Conservation (phyloP, 2,113 vertebrate species). For the Strix uralensis region DNA sequence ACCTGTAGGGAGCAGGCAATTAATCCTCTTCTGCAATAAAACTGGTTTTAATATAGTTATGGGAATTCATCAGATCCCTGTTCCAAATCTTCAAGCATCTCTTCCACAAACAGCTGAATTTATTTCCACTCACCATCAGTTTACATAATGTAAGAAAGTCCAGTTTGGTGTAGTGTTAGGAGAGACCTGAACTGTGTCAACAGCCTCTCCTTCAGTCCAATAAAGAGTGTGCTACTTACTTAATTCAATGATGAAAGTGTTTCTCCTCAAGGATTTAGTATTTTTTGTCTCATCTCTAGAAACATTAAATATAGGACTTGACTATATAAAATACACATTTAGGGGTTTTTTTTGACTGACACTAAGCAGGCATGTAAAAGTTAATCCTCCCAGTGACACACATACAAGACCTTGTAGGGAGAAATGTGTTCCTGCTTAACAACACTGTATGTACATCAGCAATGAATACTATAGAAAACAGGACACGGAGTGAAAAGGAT, state of each 20-base stretch:
- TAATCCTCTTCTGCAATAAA: background rate
- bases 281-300: background rate
- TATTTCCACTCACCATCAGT: background rate
- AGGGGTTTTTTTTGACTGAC: rapidly evolving
- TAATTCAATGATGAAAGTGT: background rate
- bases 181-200: background rate
- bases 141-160: background rate
- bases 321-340: background rate
- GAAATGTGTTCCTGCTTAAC: background rate
- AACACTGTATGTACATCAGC: background rate
- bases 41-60: background rate
- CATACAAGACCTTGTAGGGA: background rate
- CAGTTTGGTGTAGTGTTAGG: background rate
- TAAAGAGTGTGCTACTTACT: background rate
- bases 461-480: background rate
- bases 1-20: background rate
- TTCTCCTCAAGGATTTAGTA: background rate
- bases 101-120: background rate
- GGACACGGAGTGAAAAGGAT: background rate
- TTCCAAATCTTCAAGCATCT: background rate
- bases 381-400: background rate
- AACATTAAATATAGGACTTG: background rate
- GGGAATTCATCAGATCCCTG: background rate
- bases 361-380: background rate
- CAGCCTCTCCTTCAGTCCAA: background rate